These are phyloP conservation scores for Antheraea pernyi DNA, from an alignment of 1,140 invertebrate genomes.

Conservation along the genomic window DNA sequence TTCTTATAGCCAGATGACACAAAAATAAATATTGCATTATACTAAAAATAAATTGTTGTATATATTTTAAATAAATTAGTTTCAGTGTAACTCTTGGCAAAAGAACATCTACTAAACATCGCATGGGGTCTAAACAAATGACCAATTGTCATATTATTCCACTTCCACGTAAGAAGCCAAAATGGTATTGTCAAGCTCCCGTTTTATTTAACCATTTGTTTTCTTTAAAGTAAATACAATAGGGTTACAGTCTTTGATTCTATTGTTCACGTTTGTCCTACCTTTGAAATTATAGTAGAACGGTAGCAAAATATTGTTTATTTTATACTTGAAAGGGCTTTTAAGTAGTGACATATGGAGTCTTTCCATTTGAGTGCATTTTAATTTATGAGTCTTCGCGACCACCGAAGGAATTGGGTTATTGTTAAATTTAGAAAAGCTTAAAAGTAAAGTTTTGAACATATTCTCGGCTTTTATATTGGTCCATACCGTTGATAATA, in stretches of 20 bases:
- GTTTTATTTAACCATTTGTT: conserved; percentile 61
- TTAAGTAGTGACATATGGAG: conserved; percentile 64
- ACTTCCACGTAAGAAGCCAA: conserved; percentile 54
- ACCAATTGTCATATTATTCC: conserved; percentile 56
- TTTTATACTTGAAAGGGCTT: conserved; percentile 64
- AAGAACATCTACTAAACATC: conserved; percentile 32
- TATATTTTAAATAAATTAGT: background rate
- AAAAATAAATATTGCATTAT: background rate
- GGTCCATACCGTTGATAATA: conserved; percentile 53
- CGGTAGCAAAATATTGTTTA: conserved; percentile 76
- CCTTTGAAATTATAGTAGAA: conserved; percentile 47
- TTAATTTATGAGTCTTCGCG: conserved; percentile 60
- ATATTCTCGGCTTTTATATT: conserved; percentile 20
- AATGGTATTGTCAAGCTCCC: conserved; percentile 48
- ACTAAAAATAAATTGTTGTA: background rate
- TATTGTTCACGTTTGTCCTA: conserved; percentile 56
- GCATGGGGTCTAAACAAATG: conserved; percentile 46
- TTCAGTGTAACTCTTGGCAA: conserved; percentile 8
- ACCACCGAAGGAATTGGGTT: conserved; percentile 61
- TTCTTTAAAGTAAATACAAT: conserved; percentile 60
- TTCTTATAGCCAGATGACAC: background rate
- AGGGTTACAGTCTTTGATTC: conserved; percentile 54
- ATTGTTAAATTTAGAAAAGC: conserved; percentile 63
- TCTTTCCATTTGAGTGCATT: conserved; percentile 47
- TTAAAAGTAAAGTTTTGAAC: background rate